Evolutionary conservation across 2,797 vertebrate species (phyloP).

Genomic region (Dicrostonyx torquatus): DNA sequence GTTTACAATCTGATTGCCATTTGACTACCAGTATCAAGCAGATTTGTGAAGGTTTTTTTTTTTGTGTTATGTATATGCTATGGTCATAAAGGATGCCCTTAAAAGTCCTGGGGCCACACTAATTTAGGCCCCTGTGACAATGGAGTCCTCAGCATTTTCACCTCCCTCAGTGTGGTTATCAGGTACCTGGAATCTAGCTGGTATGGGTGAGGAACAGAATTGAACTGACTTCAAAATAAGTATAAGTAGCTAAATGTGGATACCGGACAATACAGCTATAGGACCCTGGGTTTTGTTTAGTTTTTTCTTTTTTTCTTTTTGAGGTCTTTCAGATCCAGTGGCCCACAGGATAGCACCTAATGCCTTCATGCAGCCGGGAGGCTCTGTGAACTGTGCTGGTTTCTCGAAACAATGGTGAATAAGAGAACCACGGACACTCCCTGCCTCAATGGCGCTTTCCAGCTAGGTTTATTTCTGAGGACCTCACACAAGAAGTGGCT

Average conservation of each 20-base stretch:
- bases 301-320: neutral
- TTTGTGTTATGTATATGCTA: neutral
- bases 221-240: neutral
- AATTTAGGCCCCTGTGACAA: neutral
- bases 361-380: neutral
- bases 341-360: neutral
- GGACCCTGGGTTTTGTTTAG: neutral
- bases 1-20: neutral
- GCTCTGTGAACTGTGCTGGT: neutral
- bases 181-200: neutral
- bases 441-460: neutral
- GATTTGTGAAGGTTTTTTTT: neutral
- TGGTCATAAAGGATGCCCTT: neutral
- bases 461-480: constrained; percentile 41
- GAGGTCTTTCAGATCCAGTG: constrained; percentile 14
- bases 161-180: neutral
- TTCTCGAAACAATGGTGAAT: neutral
- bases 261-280: neutral
- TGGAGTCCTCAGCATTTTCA: neutral
- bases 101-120: neutral
- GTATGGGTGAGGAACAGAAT: neutral
- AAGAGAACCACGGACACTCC: neutral
- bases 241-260: neutral
- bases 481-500: constrained; percentile 46
- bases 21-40: constrained; percentile 20